A percentile compares a stretch with the other conserved stretches of the same genome.
These are phyloP conservation scores for Oxystoma pomonae DNA, from an alignment of 2,888 invertebrate species.

Conservation along the genomic window DNA sequence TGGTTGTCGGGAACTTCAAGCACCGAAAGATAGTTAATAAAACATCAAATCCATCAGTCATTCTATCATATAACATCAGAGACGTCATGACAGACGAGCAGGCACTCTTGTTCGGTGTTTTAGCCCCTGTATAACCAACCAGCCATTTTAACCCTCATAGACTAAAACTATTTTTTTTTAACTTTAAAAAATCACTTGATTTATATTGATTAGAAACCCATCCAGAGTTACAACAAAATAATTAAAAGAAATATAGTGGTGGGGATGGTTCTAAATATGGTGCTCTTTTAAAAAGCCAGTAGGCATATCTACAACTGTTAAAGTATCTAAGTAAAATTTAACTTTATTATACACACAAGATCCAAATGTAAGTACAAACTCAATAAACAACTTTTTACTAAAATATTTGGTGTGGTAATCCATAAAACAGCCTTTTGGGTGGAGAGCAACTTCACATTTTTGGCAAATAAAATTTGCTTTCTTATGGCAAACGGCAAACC, in stretches of 20 bases:
- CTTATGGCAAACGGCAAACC: not conserved
- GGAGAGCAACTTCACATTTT: constrained; percentile 9
- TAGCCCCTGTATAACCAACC: too few species aligned
- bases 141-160: not conserved
- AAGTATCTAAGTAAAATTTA: not conserved
- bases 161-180: not conserved
- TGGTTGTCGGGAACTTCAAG: too few species aligned
- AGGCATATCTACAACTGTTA: not conserved
- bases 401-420: not conserved
- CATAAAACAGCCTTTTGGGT: constrained; percentile 9
- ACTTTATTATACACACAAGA: not conserved
- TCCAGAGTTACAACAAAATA: not conserved
- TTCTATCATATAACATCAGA: too few species aligned
- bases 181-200: not conserved
- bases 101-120: too few species aligned
- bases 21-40: too few species aligned
- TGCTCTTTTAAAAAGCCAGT: not conserved
- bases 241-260: too few species aligned
- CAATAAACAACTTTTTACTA: not conserved
- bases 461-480: constrained; percentile 8
- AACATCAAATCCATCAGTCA: too few species aligned
- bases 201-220: not conserved
- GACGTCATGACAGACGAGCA: too few species aligned
- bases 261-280: not conserved
- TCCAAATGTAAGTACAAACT: not conserved